Evolutionary conservation across 1,140 invertebrate genomes (phyloP).

Genomic region (Apocrypta bakeri): DNA sequence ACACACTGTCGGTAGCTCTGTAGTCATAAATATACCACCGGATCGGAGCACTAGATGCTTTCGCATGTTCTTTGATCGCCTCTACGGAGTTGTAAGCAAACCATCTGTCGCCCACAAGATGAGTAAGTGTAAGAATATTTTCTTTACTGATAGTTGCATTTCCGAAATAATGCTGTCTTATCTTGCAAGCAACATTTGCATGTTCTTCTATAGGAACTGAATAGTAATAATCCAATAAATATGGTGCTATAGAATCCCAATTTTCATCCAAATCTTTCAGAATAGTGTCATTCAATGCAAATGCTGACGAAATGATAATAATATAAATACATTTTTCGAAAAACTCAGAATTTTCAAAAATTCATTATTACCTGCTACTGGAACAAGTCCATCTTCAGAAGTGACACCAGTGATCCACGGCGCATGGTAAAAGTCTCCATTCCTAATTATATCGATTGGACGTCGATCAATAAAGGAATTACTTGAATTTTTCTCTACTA

Average conservation of each 20-base stretch:
- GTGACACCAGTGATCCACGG: conserved; percentile 77
- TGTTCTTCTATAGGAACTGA: conserved; percentile 73
- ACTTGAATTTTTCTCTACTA: conserved; percentile 72
- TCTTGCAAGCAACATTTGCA: conserved; percentile 69
- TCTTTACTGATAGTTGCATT: conserved; percentile 68
- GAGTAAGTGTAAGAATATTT: conserved; percentile 62
- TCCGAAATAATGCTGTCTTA: conserved; percentile 76
- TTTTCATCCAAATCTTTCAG: conserved; percentile 68
- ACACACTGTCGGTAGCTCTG: not conserved
- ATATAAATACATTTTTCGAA: too few species aligned
- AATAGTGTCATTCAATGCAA: not conserved
- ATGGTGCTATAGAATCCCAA: conserved; percentile 76
- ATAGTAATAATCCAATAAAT: conserved; percentile 77
- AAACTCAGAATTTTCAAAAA: conserved; percentile 55
- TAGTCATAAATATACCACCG: not conserved
- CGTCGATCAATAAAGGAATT: conserved; percentile 76
- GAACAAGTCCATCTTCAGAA: conserved; percentile 78
- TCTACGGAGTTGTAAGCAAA: not conserved
- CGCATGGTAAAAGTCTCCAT: conserved; percentile 73
- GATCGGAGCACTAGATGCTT: not conserved
- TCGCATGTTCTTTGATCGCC: not conserved
- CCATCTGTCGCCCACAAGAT: conserved; percentile 76
- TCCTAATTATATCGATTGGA: conserved; percentile 74
- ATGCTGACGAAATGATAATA: conserved; percentile 51
- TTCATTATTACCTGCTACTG: conserved; percentile 73